phyloP scores from a whole-genome alignment of 2,797 vertebrate species.

The Dendrocincla fuliginosa region DNA sequence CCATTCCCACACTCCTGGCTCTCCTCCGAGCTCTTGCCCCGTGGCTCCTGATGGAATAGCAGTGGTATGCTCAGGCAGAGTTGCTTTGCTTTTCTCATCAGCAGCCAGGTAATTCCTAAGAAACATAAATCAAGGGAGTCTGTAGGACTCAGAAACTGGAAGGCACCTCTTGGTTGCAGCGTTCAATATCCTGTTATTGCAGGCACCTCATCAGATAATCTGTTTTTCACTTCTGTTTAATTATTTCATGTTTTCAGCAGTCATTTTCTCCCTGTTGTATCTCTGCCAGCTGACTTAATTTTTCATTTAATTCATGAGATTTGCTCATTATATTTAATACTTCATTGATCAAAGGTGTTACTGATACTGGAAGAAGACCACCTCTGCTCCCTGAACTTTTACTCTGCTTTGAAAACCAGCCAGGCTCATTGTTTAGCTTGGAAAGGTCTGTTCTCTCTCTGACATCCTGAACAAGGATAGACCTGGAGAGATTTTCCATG shows the following conservation, averaged over 20 bases:
- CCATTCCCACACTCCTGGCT: not conserved
- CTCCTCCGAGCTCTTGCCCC: not conserved
- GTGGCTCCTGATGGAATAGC: not conserved
- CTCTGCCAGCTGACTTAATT: not conserved
- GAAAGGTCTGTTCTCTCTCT: not conserved
- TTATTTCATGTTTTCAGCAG: not conserved
- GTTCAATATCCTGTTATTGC: not conserved
- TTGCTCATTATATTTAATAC: not conserved
- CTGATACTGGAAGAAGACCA: not conserved
- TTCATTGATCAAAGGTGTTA: not conserved
- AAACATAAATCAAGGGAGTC: not conserved
- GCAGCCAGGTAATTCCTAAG: not conserved
- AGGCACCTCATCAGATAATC: not conserved
- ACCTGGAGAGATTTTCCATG: slow-evolving; percentile 43
- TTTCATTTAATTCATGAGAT: not conserved
- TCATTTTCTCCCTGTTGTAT: not conserved
- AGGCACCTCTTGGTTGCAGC: not conserved
- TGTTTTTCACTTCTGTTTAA: not conserved
- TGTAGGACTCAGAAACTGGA: not conserved
- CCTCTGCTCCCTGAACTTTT: not conserved
- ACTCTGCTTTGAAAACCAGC: not conserved
- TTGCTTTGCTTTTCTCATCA: not conserved
- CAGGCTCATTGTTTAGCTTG: slow-evolving; percentile 20
- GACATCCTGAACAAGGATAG: not conserved
- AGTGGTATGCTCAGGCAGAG: not conserved